These are phyloP conservation scores for Poicephalus gulielmi DNA, from an alignment of 2,113 vertebrate species.

Conservation along the genomic window DNA sequence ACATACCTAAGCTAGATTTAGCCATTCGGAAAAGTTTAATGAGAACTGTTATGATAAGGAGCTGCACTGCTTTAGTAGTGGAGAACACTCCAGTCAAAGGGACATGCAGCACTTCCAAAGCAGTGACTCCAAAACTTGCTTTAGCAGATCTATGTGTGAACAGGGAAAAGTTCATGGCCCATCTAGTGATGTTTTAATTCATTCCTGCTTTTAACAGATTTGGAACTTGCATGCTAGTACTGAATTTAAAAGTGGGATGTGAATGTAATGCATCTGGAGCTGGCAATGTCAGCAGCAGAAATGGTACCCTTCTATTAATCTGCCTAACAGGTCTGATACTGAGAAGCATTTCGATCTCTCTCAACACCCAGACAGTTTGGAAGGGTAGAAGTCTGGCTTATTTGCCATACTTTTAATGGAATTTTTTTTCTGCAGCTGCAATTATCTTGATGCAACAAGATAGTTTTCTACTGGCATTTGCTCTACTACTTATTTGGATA, in stretches of 20 bases:
- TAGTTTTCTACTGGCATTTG: neutral
- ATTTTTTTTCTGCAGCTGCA: neutral
- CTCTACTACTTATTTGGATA: neutral
- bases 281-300: neutral
- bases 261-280: neutral
- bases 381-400: neutral
- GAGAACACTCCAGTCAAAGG: neutral
- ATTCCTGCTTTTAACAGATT: neutral
- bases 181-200: neutral
- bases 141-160: neutral
- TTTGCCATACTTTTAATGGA: neutral
- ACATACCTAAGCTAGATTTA: neutral
- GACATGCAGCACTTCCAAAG: neutral
- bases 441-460: neutral
- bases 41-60: neutral
- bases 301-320: neutral
- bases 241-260: neutral
- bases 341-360: neutral
- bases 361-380: neutral
- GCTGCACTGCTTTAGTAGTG: accelerated
- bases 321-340: neutral
- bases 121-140: neutral
- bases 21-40: neutral
- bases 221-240: neutral
- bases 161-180: neutral